phyloP scores from a whole-genome alignment of 2,888 invertebrate species.

The Epinotia ramella region DNA sequence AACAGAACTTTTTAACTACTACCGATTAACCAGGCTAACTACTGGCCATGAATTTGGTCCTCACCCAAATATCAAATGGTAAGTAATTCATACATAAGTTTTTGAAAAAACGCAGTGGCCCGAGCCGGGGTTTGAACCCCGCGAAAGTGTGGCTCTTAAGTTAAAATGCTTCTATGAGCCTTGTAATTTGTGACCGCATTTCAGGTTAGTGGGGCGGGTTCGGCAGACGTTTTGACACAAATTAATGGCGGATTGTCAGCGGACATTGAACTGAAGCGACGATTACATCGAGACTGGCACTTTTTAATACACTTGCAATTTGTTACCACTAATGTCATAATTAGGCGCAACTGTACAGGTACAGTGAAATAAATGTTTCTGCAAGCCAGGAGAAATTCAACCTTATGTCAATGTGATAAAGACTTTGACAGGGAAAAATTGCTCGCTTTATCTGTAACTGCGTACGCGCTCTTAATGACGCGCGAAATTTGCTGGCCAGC shows the following conservation, averaged over 20 bases:
- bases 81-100: no score
- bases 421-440: neutral
- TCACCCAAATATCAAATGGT: no score
- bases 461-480: conserved; percentile 30
- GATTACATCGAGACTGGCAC: conserved; percentile 9
- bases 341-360: conserved; percentile 44
- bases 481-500: conserved; percentile 27
- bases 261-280: conserved; percentile 2
- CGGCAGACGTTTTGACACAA: conserved; percentile 18
- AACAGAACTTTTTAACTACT: no score
- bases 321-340: conserved; percentile 54
- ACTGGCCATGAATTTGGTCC: no score
- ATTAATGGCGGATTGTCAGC: conserved; percentile 21
- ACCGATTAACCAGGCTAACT: no score
- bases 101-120: no score
- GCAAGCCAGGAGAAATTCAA: neutral
- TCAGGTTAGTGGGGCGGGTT: conserved; percentile 23
- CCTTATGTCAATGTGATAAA: neutral
- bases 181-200: conserved; percentile 16
- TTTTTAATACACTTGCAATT: conserved; percentile 45
- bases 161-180: conserved; percentile 1
- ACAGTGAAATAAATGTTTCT: neutral
- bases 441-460: conserved; percentile 3
- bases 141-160: neutral
- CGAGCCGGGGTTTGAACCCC: no score